Base-by-base conservation (phyloP, 2,113 vertebrate genomes). In the Plectropomus leopardus region DNA sequence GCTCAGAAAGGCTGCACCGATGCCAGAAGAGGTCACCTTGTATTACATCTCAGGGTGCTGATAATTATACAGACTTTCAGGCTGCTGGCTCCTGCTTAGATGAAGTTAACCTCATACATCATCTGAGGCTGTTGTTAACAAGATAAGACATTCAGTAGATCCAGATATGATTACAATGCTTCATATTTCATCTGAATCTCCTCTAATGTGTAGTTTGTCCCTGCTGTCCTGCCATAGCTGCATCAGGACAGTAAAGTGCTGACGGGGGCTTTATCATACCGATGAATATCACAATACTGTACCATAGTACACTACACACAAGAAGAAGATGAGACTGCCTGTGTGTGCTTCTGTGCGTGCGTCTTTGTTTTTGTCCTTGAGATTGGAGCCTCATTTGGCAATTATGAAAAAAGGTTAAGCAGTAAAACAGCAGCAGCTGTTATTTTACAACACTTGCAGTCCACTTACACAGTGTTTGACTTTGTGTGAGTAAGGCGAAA, bases 141-240 rank as follows among this genome's bases (percentile, higher is more conserved):
- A 79, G 83, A 88, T 76, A 68, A 74, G 82, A 64, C 54, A 65
- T 86, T 64, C 67, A 60, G 77, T 26, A 64, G 78, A 84, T 87
- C 72, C 68, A 78, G 73, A 73, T 74, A 47, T 1, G 74, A 85
- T 85, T 72, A 76, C 36, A 45, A 57, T 1, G 63, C 70, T 70
- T 87, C 65, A 75, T 89, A 87, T 88, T 88, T 88, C 87, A 86
- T 72, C 48, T 26, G 55, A 16, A 19, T 72, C 59, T 57, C 48
- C 32, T 67, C 34, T 61, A 54, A 55, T 77, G 65, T 53, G 60
- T 1, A 3, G 50, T 50, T 53, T 82, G 74, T 83, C 73, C 30
- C 65, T 23, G 48, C 53, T 23, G 57, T 17, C 45, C 61, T 57
- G 79, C 53, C 21, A 26, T 58, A 48, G 60, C 74, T 60, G 54